These are phyloP conservation scores for Drosophila heteroneura DNA, from an alignment of 2,888 invertebrate genomes.

Conservation along the genomic window DNA sequence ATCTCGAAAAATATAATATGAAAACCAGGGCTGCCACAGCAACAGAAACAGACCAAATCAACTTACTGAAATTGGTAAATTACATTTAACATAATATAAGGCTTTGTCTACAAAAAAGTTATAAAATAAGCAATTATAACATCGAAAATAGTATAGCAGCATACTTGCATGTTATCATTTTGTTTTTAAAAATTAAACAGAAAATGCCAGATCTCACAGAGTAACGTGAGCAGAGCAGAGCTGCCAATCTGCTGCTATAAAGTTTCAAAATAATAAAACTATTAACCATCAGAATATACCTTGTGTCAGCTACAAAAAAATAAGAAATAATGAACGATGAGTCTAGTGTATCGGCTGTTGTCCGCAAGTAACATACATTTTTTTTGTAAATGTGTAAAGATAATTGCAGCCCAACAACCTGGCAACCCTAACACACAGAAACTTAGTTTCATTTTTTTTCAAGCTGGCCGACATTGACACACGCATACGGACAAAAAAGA, in stretches of 20 bases:
- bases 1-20: neutral
- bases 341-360: no score
- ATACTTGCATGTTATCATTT: neutral
- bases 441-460: constrained; percentile 58
- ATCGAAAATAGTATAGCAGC: neutral
- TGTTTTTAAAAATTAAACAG: neutral
- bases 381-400: constrained; percentile 2
- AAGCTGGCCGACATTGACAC: constrained; percentile 59
- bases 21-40: constrained; percentile 11
- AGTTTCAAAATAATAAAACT: neutral
- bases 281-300: neutral
- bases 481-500: constrained; percentile 54
- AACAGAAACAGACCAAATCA: neutral
- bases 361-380: neutral
- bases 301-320: no score
- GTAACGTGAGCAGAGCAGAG: neutral
- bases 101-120: neutral
- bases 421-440: constrained; percentile 43
- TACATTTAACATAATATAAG: neutral
- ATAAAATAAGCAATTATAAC: neutral
- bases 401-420: neutral
- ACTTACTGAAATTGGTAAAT: neutral
- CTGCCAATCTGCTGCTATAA: neutral
- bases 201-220: neutral
- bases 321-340: neutral